Base-by-base conservation (phyloP, 2,113 vertebrate species). In the Eurystomus gularis region DNA sequence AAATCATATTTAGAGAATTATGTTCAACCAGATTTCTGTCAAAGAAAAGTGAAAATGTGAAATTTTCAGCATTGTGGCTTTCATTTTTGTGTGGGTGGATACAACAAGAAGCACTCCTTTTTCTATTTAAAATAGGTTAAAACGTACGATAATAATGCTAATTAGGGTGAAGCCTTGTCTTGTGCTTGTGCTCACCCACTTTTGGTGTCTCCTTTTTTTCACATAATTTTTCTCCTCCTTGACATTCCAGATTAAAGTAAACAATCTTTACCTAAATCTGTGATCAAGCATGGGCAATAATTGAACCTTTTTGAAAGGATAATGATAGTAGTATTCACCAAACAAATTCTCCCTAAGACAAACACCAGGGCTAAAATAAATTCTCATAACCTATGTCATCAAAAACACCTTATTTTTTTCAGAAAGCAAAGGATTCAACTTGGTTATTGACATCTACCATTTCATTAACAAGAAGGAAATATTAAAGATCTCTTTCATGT, bases 21-120 rank as follows among this genome's bases (percentile, higher is more conserved):
- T 71, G 40, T 96, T 96, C 87, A 94, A 93, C 31, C 11, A 94
- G 90, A 94, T 90, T 46, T 40, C 42, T 93, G 86, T 86, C 72
- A 93, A 97, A 96, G 48, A n/a, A 97, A 96, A 92, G 46, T 71
- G 58, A 49, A 90, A 90, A 75, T 48, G 7, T 83, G 31, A 26
- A 72, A 54, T 35, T 52, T 71, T 79, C 83, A 90, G 6, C 90
- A 86, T 81, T 95, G 65, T 10, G 73, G 11, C 39, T 88, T 60
- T n/a, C 21, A 80, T 93, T 93, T 95, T 88, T 33, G 10, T 58
- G 31, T 68, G 42, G 21, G 23, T 66, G 7, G 49, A 42, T 78
- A n/a, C n/a, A 82, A 26, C 31, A 62, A 62, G 33, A 31, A 62
- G 3, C 3, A 17, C 5, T 88, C 42, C 20, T 33, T 80, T 81